Evolutionary conservation across 2,797 vertebrate species (phyloP).

Genomic region (Micropoecilia bifurca): DNA sequence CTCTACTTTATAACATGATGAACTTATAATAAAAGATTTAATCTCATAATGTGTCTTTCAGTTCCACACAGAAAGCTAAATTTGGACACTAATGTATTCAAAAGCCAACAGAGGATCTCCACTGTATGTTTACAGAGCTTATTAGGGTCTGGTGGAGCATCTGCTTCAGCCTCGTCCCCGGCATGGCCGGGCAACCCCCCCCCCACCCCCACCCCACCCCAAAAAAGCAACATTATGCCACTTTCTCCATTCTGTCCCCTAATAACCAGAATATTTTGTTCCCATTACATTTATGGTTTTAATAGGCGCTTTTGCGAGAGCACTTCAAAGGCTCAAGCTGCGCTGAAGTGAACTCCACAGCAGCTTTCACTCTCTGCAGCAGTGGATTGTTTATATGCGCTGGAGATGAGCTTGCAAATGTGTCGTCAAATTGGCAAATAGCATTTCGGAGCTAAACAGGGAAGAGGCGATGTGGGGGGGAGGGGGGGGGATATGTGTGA

Average conservation of each 20-base stretch:
- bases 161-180: constrained; percentile 63
- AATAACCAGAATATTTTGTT: constrained; percentile 73
- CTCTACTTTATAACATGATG: constrained; percentile 39
- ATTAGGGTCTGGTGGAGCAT: constrained; percentile 82
- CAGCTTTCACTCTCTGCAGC: constrained; percentile 69
- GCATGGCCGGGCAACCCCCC: constrained; percentile 55
- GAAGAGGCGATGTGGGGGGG: no score
- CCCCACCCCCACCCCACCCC: constrained; percentile 7
- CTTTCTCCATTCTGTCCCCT: constrained; percentile 71
- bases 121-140: constrained; percentile 76
- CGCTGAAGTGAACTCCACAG: constrained; percentile 70
- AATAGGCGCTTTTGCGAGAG: constrained; percentile 73
- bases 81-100: constrained; percentile 57
- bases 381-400: constrained; percentile 61
- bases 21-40: constrained; percentile 37
- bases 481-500: constrained; percentile 24
- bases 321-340: constrained; percentile 75
- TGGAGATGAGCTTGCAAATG: constrained; percentile 60
- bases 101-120: constrained; percentile 66
- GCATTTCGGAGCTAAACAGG: constrained; percentile 47
- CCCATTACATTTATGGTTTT: constrained; percentile 76
- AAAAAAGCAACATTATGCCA: constrained; percentile 76
- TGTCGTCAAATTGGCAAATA: constrained; percentile 52
- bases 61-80: constrained; percentile 56
- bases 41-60: constrained; percentile 43